These are phyloP conservation scores for Drosophila rhopaloa DNA, from an alignment of 1,140 invertebrate species.

Conservation along the genomic window DNA sequence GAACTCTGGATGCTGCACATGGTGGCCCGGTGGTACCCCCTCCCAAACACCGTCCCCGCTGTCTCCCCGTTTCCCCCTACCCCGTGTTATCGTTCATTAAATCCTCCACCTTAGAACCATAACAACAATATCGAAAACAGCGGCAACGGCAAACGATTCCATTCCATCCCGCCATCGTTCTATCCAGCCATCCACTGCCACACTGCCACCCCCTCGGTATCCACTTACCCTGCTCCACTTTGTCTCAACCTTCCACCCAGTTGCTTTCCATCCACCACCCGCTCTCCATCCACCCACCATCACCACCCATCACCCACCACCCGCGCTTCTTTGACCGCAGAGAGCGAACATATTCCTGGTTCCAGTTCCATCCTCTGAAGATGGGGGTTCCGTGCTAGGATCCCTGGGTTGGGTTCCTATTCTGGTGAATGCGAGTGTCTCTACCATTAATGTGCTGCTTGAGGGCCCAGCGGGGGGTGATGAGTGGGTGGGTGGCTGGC, in stretches of 20 bases:
- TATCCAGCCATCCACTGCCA: conserved; percentile 1
- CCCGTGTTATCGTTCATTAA: conserved; percentile 72
- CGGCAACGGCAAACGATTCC: conserved; percentile 47
- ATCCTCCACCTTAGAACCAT: conserved; percentile 75
- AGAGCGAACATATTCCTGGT: conserved; percentile 23
- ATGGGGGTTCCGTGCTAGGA: conserved; percentile 8
- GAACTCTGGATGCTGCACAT: conserved; percentile 23
- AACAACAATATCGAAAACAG: conserved; percentile 80
- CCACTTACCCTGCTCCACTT: conserved; percentile 73
- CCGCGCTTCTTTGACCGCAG: conserved; percentile 36
- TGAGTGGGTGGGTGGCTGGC: conserved; percentile 2
- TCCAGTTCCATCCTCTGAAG: conserved; percentile 12
- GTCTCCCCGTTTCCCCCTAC: neutral
- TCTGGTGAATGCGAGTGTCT: conserved; percentile 36
- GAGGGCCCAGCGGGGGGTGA: conserved; percentile 43
- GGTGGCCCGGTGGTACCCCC: too few species aligned
- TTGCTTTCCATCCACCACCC: neutral
- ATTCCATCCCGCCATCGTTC: neutral
- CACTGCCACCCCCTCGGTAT: neutral
- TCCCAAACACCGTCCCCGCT: neutral
- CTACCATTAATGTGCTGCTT: conserved; percentile 73
- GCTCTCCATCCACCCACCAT: neutral
- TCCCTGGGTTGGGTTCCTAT: conserved; percentile 23
- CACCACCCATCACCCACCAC: neutral
- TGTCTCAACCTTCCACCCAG: conserved; percentile 30